These are phyloP conservation scores for Hirtodrosophila duncani DNA, from an alignment of 2,888 invertebrate species.

Conservation along the genomic window DNA sequence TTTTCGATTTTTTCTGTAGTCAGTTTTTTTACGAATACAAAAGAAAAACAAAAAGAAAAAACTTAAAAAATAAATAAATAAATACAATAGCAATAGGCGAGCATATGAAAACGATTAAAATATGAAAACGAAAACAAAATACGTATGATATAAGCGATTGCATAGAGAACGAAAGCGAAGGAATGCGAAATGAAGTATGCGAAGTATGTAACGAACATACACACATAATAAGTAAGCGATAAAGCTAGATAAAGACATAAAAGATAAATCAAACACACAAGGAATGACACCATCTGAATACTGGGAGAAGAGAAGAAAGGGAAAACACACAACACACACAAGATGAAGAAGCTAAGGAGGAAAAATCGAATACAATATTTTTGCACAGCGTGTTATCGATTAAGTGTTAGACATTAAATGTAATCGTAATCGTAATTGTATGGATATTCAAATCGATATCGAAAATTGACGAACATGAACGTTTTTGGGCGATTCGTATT, in stretches of 20 bases:
- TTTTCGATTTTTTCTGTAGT: slow-evolving; percentile 63
- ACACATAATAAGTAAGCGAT: slow-evolving; percentile 25
- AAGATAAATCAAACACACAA: too few species aligned
- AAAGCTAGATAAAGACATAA: slow-evolving; percentile 42
- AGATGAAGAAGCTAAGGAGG: neutral
- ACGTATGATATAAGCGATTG: too few species aligned
- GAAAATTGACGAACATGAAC: too few species aligned
- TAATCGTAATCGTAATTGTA: slow-evolving; percentile 47
- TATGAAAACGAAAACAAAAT: slow-evolving; percentile 18
- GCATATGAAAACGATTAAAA: slow-evolving; percentile 13
- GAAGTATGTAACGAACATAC: too few species aligned
- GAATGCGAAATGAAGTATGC: too few species aligned
- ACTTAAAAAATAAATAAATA: slow-evolving; percentile 8
- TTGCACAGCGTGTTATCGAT: slow-evolving; percentile 64
- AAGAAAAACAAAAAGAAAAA: too few species aligned
- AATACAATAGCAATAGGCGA: too few species aligned
- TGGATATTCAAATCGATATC: slow-evolving; percentile 34
- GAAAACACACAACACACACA: slow-evolving; percentile 1
- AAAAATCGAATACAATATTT: slow-evolving; percentile 43
- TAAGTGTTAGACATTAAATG: slow-evolving; percentile 66
- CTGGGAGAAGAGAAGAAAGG: slow-evolving; percentile 6
- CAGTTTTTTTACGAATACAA: slow-evolving; percentile 23
- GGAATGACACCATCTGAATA: too few species aligned
- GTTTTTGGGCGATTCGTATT: too few species aligned
- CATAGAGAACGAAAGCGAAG: too few species aligned